Conservation (phyloP, 2,888 invertebrate species). For the Lasioglossum figueresi region DNA sequence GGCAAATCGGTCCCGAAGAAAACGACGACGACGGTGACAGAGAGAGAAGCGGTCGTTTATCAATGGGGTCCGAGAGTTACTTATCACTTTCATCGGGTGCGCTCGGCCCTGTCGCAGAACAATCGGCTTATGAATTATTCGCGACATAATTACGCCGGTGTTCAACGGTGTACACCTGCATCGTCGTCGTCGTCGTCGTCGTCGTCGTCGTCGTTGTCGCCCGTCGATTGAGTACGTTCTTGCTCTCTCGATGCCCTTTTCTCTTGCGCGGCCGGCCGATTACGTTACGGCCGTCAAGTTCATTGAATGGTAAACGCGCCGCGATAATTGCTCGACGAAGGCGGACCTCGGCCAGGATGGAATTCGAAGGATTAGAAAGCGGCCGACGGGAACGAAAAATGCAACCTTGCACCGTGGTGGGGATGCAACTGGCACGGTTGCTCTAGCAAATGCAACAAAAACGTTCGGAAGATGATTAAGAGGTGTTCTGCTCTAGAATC, state of each 20-base stretch:
- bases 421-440: not conserved
- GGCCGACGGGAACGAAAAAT: conserved; percentile 20
- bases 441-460: not conserved
- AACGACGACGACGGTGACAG: not conserved
- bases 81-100: conserved; percentile 52
- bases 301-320: conserved; percentile 52
- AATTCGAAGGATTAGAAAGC: conserved; percentile 43
- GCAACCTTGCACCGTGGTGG: not conserved
- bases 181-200: conserved; percentile 6
- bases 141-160: conserved; percentile 55
- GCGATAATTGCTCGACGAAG: conserved; percentile 47
- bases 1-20: not conserved
- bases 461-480: not conserved
- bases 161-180: conserved; percentile 37
- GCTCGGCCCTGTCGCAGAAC: conserved; percentile 38
- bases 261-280: conserved; percentile 4
- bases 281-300: conserved; percentile 36
- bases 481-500: not conserved
- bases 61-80: conserved; percentile 35
- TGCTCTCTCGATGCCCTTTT: conserved; percentile 33
- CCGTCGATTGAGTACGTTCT: not conserved
- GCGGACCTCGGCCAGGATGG: conserved; percentile 12
- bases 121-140: conserved; percentile 63
- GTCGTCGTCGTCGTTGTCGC: not conserved
- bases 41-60: conserved; percentile 15